phyloP scores from a whole-genome alignment of 2,888 invertebrate genomes.

The Drosophila melanosoma region DNA sequence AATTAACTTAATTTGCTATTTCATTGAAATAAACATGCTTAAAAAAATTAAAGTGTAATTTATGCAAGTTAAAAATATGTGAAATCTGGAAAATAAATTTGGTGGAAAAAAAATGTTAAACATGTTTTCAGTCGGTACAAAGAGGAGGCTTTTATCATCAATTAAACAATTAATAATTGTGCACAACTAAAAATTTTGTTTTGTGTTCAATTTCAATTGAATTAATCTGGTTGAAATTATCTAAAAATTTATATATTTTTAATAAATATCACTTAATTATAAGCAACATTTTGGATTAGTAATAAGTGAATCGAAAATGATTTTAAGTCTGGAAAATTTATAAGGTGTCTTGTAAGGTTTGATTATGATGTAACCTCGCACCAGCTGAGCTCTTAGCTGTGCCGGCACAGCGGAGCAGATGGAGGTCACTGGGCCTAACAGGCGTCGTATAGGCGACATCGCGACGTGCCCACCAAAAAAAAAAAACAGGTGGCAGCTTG shows the following conservation, averaged over 20 bases:
- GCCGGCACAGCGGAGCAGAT: not conserved
- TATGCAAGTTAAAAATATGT: not conserved
- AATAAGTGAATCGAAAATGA: no score
- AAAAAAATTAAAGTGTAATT: not conserved
- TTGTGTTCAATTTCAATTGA: not conserved
- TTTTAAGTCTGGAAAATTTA: no score
- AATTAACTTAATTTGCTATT: not conserved
- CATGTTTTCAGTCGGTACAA: not conserved
- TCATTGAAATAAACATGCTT: not conserved
- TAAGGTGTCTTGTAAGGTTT: not conserved
- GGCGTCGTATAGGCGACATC: slow-evolving; percentile 51
- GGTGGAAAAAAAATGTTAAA: not conserved
- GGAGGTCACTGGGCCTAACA: slow-evolving; percentile 24
- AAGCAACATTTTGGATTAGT: not conserved
- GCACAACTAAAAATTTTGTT: not conserved
- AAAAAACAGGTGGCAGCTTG: slow-evolving; percentile 20
- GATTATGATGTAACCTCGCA: not conserved
- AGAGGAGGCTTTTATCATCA: not conserved
- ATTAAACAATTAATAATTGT: not conserved
- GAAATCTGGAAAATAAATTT: not conserved
- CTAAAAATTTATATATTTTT: not conserved
- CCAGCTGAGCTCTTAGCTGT: not conserved
- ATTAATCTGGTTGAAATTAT: not conserved
- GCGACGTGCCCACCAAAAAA: slow-evolving; percentile 30
- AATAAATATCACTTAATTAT: not conserved